Conservation (phyloP, 2,888 invertebrate genomes). For the Sclerodermus sp. region DNA sequence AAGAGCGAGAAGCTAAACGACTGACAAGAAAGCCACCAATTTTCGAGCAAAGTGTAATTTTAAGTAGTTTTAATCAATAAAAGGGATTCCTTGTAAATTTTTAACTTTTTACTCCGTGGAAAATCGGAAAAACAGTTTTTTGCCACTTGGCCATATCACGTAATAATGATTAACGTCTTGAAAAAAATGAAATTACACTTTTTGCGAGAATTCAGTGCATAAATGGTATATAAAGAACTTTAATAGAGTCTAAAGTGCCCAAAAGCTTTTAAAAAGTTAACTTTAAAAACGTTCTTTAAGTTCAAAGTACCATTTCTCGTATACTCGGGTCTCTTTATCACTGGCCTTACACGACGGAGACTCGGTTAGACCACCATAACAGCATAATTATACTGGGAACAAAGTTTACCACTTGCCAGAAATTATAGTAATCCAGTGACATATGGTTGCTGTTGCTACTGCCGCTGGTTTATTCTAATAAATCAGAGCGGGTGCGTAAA, state of each 20-base stretch:
- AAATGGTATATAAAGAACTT: not conserved
- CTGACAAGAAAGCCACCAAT: too few relatives aligned
- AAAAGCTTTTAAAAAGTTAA: slow-evolving; percentile 7
- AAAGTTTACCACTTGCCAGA: slow-evolving; percentile 21
- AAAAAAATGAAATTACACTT: too few relatives aligned
- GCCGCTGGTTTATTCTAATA: not conserved
- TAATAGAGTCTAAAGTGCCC: not conserved
- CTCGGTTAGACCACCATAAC: slow-evolving; percentile 15
- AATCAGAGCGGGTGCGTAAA: not conserved
- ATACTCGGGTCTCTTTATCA: not conserved
- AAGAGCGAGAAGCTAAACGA: too few relatives aligned
- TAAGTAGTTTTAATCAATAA: too few relatives aligned
- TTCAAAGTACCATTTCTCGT: not conserved
- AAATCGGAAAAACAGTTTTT: too few relatives aligned
- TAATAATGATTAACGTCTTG: too few relatives aligned
- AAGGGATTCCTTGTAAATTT: too few relatives aligned
- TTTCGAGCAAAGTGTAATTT: too few relatives aligned
- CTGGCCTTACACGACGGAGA: not conserved
- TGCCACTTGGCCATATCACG: too few relatives aligned
- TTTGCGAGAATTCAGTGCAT: too few relatives aligned
- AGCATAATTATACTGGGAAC: slow-evolving; percentile 19
- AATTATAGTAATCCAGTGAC: slow-evolving; percentile 14
- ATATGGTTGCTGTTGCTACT: not conserved
- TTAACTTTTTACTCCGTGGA: too few relatives aligned
- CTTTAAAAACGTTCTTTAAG: not conserved